Conservation (phyloP, 2,113 vertebrate genomes). For the Hirundichthys speculiger region DNA sequence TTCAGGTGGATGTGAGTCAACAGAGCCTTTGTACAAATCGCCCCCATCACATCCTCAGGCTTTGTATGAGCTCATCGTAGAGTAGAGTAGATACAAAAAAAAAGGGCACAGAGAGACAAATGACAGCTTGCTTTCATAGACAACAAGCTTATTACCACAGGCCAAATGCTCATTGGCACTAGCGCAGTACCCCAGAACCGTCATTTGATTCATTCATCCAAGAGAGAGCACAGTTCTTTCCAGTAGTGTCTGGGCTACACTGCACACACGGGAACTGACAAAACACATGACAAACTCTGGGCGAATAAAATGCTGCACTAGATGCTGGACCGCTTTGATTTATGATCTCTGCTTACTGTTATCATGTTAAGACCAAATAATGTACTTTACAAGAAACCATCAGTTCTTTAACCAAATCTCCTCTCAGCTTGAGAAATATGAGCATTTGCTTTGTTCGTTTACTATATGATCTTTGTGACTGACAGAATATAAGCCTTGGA, state of each 20-base stretch:
- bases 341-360: neutral
- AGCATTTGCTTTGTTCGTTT: neutral
- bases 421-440: neutral
- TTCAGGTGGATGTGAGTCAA: slow-evolving; percentile 77
- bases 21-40: slow-evolving; percentile 67
- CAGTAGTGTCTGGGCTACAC: neutral
- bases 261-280: slow-evolving; percentile 34
- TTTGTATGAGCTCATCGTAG: slow-evolving; percentile 50
- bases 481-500: too few relatives aligned
- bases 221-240: slow-evolving; percentile 31
- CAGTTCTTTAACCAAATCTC: slow-evolving; percentile 1
- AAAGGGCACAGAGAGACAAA: slow-evolving; percentile 35
- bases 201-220: slow-evolving; percentile 36
- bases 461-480: neutral
- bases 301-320: slow-evolving; percentile 6
- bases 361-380: neutral
- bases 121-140: slow-evolving; percentile 37
- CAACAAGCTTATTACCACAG: slow-evolving; percentile 41
- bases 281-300: slow-evolving; percentile 5
- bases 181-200: neutral
- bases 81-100: slow-evolving; percentile 28
- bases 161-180: slow-evolving; percentile 23
- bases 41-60: slow-evolving; percentile 62
- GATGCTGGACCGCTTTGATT: slow-evolving; percentile 3
- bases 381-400: neutral